Evolutionary conservation across 2,797 vertebrate genomes (phyloP).

Genomic region (Hippopotamyrus pictus): DNA sequence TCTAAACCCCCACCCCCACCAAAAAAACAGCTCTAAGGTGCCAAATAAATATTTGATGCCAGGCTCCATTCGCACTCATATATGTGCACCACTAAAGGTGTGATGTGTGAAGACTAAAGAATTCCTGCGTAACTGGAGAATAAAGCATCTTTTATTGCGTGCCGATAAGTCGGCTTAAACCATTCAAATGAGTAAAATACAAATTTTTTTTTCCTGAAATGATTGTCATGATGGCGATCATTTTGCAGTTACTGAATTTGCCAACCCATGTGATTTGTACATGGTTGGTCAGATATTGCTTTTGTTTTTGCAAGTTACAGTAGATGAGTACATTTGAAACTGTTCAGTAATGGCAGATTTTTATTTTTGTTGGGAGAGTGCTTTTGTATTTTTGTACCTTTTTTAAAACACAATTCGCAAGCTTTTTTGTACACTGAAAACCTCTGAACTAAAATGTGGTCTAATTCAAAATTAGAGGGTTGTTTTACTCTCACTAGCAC

Average conservation of each 20-base stretch:
- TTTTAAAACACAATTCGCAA: not conserved
- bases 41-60: not conserved
- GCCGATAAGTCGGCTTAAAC: not conserved
- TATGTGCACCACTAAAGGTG: not conserved
- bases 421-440: not conserved
- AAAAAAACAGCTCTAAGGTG: not conserved
- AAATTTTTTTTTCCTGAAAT: not conserved
- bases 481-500: not conserved
- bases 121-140: not conserved
- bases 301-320: slow-evolving; percentile 19
- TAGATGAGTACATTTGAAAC: not conserved
- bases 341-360: not conserved
- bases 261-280: not conserved
- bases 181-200: not conserved
- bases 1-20: not conserved
- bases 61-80: not conserved
- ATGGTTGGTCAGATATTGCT: not conserved
- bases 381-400: not conserved
- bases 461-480: not conserved
- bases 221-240: not conserved
- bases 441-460: not conserved
- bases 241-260: not conserved
- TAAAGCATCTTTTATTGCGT: not conserved
- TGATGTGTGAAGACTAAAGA: not conserved
- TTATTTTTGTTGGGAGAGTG: not conserved